These are phyloP conservation scores for Xenotilapia leptura DNA, from an alignment of 2,113 vertebrate genomes.

Conservation along the genomic window DNA sequence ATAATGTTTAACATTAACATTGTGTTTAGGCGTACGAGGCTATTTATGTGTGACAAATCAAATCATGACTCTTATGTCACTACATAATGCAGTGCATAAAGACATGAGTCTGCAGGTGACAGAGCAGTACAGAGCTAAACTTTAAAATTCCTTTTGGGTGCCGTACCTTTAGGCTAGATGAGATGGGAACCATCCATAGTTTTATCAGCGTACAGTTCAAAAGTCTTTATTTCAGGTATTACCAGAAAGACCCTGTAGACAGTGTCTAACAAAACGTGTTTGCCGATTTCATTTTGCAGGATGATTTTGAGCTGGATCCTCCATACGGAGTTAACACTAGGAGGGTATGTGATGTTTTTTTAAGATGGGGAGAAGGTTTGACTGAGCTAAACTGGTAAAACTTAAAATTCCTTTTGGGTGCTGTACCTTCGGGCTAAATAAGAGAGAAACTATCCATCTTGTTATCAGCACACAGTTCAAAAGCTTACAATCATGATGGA, in stretches of 20 bases:
- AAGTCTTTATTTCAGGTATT: not conserved
- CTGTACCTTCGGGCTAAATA: not conserved
- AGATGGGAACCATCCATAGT: not conserved
- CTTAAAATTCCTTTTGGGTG: not conserved
- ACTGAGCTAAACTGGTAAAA: not conserved
- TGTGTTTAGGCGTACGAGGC: not conserved
- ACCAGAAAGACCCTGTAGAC: not conserved
- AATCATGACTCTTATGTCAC: not conserved
- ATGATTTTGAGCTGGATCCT: not conserved
- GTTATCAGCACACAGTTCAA: not conserved
- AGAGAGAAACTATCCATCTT: not conserved
- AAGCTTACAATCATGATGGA: not conserved
- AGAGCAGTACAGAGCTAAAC: not conserved
- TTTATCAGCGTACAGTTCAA: not conserved
- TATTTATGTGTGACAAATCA: not conserved
- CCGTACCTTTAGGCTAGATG: not conserved
- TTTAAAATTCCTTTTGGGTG: not conserved
- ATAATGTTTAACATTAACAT: not conserved
- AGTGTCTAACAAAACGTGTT: not conserved
- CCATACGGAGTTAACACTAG: not conserved
- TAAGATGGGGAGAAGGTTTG: not conserved
- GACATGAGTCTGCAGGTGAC: not conserved
- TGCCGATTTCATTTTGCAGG: not conserved
- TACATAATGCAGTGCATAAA: not conserved
- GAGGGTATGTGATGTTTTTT: not conserved